Percentiles rank a stretch among this genome's conserved stretches.
Conservation (phyloP, 2,113 vertebrate genomes). For the Eptesicus fuscus region DNA sequence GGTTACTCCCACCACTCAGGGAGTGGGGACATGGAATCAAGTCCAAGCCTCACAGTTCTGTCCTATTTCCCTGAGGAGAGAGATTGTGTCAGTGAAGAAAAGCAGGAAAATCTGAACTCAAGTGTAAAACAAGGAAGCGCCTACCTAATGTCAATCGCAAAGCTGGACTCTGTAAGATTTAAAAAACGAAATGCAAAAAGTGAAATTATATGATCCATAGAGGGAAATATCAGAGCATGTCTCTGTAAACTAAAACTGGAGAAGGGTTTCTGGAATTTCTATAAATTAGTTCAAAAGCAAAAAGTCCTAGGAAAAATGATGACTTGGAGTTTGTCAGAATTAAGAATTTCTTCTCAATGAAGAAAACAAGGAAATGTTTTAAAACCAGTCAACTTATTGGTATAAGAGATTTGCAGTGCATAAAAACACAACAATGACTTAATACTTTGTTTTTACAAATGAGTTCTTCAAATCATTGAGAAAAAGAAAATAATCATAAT, state of each 20-base stretch:
- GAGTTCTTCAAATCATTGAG: background rate
- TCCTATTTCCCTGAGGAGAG: background rate
- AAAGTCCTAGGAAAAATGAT: background rate
- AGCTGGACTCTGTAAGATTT: background rate
- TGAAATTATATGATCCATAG: constrained; percentile 36
- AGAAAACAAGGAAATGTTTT: background rate
- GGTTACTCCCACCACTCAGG: rapidly evolving
- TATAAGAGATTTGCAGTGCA: background rate
- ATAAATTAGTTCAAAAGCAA: constrained; percentile 48
- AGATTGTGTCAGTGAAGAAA: background rate
- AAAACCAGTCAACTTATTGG: background rate
- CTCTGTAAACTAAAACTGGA: background rate
- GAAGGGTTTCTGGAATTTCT: background rate
- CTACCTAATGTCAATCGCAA: background rate
- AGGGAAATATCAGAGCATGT: background rate
- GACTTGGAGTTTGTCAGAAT: background rate
- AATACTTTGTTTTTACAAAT: background rate
- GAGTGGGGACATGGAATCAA: rapidly evolving
- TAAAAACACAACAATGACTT: background rate
- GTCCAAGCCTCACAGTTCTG: too few relatives aligned
- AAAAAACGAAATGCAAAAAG: background rate
- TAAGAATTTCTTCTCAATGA: background rate
- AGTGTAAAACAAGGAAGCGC: background rate
- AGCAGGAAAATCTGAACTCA: background rate
- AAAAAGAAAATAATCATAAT: background rate